These are phyloP conservation scores for Neosalanx taihuensis DNA, from an alignment of 2,797 vertebrate genomes.

Conservation along the genomic window DNA sequence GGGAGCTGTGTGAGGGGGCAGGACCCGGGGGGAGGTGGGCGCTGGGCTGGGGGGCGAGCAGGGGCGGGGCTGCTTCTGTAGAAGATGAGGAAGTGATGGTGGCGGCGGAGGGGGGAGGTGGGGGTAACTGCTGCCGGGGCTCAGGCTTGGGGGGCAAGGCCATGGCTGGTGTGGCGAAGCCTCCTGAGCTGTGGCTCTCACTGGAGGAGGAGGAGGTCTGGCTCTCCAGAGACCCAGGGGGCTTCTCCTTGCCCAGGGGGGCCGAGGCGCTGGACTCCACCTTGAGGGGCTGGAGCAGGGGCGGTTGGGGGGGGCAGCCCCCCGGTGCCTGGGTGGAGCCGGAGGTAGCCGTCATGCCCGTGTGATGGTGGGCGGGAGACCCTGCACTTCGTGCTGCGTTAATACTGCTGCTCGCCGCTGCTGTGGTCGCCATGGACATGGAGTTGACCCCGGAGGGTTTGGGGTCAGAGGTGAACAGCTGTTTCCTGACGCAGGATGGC, in stretches of 20 bases:
- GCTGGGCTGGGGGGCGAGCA: slow-evolving; percentile 69
- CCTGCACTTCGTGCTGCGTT: slow-evolving; percentile 59
- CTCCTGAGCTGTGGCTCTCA: slow-evolving; percentile 72
- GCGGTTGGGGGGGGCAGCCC: slow-evolving; percentile 60
- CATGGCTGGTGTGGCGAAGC: slow-evolving; percentile 64
- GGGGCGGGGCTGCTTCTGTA: slow-evolving; percentile 74
- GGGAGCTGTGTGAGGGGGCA: slow-evolving; percentile 75
- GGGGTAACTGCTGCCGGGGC: slow-evolving; percentile 68
- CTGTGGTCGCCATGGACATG: slow-evolving; percentile 68
- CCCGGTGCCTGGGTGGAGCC: slow-evolving; percentile 67
- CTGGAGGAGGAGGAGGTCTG: slow-evolving; percentile 55
- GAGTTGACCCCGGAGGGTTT: slow-evolving; percentile 74
- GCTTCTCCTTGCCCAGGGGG: slow-evolving; percentile 83
- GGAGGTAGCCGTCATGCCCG: slow-evolving; percentile 29
- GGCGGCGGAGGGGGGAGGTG: slow-evolving; percentile 67
- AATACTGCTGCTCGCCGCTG: slow-evolving; percentile 59
- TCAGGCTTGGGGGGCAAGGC: slow-evolving; percentile 74
- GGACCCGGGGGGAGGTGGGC: slow-evolving; percentile 74
- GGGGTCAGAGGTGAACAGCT: slow-evolving; percentile 86
- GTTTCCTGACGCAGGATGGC: slow-evolving; percentile 91
- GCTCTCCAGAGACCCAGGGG: slow-evolving; percentile 53
- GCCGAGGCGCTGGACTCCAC: slow-evolving; percentile 74
- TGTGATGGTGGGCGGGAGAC: slow-evolving; percentile 69
- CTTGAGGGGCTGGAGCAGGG: slow-evolving; percentile 68
- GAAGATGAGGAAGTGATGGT: slow-evolving; percentile 48